Evolutionary conservation across 2,797 vertebrate genomes (phyloP).

Genomic region (Anguilla anguilla): DNA sequence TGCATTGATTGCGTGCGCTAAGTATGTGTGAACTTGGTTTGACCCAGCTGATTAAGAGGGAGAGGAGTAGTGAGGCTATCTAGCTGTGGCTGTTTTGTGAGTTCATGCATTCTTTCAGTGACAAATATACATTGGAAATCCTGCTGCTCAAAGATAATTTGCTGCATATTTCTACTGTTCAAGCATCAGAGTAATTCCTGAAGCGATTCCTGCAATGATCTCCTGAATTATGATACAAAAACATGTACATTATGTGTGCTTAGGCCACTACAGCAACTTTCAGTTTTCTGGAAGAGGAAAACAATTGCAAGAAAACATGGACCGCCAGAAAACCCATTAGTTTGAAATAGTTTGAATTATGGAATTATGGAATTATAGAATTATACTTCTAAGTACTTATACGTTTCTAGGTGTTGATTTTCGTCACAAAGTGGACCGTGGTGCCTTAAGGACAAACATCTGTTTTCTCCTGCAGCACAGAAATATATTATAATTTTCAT

Average conservation of each 20-base stretch:
- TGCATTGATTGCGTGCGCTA: neutral
- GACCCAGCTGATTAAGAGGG: neutral
- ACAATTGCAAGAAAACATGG: neutral
- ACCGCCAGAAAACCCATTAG: neutral
- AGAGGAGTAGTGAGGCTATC: neutral
- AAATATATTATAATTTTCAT: neutral
- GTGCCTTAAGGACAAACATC: slow-evolving; percentile 19
- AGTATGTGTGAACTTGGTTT: neutral
- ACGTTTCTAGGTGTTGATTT: neutral
- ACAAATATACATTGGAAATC: too few relatives aligned
- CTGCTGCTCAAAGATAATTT: too few relatives aligned
- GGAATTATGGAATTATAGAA: neutral
- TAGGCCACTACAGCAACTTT: neutral
- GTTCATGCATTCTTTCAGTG: too few relatives aligned
- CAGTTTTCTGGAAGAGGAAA: neutral
- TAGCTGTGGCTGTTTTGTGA: neutral
- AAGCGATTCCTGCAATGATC: neutral
- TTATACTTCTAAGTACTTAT: neutral
- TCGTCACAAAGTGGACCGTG: neutral
- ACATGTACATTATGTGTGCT: neutral
- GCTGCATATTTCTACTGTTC: too few relatives aligned
- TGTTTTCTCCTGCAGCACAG: slow-evolving; percentile 24
- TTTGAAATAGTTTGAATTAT: neutral
- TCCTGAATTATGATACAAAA: neutral
- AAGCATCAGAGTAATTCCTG: neutral